Base-by-base conservation (phyloP, 2,888 invertebrate species). In the Dioctria rufipes region DNA sequence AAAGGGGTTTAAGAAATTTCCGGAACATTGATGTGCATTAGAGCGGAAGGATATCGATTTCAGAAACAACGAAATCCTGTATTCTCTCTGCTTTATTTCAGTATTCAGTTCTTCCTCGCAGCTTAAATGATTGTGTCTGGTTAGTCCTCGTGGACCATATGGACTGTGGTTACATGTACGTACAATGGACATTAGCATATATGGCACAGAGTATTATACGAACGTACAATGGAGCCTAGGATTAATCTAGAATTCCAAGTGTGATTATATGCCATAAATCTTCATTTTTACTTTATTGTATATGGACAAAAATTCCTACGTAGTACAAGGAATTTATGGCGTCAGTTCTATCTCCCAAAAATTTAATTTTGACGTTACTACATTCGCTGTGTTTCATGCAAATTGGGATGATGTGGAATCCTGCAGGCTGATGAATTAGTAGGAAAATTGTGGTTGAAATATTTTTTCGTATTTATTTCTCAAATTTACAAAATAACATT, bases 281-380 rank as follows among this genome's bases (percentile, higher is more conserved):
- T 71, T 71, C 71, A 71, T 71, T 71, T 54, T 54, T 25, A 71
- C 71, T 71, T 71, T 40, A 71, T 71, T 58, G 51, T 71, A 51
- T 54, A 54, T 54, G 71, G 71, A 71, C 8, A 71, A 54, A 71
- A 58, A 58, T 58, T 58, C 58, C 58, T 8, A n/a, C n/a, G 11
- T 8, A 6, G 46, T 46, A 8, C 46, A 46, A 46, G 46, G 25
- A 25, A 25, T 25, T 25, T 25, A 25, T 25, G 25, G 8, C 46
- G 46, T 6, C 46, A 46, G 46, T 6, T 8, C 46, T 8, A 46
- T 5, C 25, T 5, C 46, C 46, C 46, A 46, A 46, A 46, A 46
- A 46, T 46, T 46, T 6, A 46, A 46, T 46, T 46, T 8, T 8
- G 46, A 8, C 46, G 46, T 6, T 5, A 6, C 5, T 46, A 46